Evolutionary conservation across 2,113 vertebrate species (phyloP), one percentile per base, ranked within the genome.

Genomic region (Oryzias javanicus): DNA sequence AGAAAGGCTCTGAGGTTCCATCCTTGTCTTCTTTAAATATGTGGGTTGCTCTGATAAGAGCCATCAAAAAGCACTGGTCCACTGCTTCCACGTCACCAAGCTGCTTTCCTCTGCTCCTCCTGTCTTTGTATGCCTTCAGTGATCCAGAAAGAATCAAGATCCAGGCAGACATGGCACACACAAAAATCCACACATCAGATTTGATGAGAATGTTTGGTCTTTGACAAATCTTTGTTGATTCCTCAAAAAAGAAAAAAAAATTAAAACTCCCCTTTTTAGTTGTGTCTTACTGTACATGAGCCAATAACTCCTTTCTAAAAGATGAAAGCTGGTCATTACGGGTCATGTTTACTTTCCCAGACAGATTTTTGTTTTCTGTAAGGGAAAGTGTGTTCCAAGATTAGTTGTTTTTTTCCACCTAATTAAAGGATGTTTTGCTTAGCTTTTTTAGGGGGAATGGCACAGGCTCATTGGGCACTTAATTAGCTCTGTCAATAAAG

Each of bases 71-170:
- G 70, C 72, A 65, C 64, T 69, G 15, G 55, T 67, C 48, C n/a
- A 20, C 55, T 56, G 58, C 50, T 24, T 3, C 51, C 55, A 52
- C 29, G 19, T 70, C 50, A 41, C 14, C 49, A n/a, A 22, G 22
- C 55, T 62, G 51, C 58, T 64, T 59, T 46, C 49, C 35, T 19
- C 19, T 4, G 49, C 49, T 59, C 56, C 50, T n/a, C 55, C 51
- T 66, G 22, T 56, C 53, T 56, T 59, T 68, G 65, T 73, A 53
- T 49, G 49, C 49, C 70, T 45, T 67, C 77, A 87, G 67, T 76
- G 83, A 92, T 86, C 89, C 84, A 79, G 82, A 90, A 91, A 88
- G 64, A 86, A 88, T 82, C 80, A 88, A 91, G 87, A 91, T 90
- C 69, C 65, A 86, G 80, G 86, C 86, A 79, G 77, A 86, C 80